Evolutionary conservation across 2,888 invertebrate genomes (phyloP), one percentile per base, ranked within the genome.

Genomic region (Apamea anceps): DNA sequence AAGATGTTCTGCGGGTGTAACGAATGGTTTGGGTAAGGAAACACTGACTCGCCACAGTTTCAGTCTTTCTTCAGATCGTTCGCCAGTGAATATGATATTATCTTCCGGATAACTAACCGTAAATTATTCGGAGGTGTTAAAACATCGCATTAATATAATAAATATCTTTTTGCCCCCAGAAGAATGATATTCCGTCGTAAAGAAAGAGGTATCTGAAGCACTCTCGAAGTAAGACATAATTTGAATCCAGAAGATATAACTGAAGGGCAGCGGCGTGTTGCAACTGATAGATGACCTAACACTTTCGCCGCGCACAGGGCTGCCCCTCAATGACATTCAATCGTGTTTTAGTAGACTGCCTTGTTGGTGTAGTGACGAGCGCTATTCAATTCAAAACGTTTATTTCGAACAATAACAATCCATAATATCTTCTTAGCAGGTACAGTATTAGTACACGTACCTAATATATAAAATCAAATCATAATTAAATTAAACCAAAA

Each of bases 271-370:
- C 71, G 28, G 66, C 45, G 88, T 87, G 86, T 88, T 89, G 89
- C 87, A 81, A 81, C 79, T 89, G 89, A 86, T 81, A 32, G 87
- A 84, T 84, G 84, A 79, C 85, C 84, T 48, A 75, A 84, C 87
- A 84, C 81, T 86, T 71, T 73, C 72, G 54, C 72, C 15, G 57
- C 0, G 7, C 2, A 2, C 37, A 86, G 86, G 86, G 86, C 0
- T 86, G 87, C 0, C 84, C 28, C 75, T 0, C 0, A 6, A 12
- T 10, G 25, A 45, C 6, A 32, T 13, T 12, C 8, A 15, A n/a
- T n/a, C 0, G 62, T 37, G 15, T 10, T 12, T n/a, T 28, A 62
- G 15, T 28, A 57, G 10, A n/a, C 57, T n/a, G 57, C 12, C 10
- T 57, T 3, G 57, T 57, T n/a, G 25, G 57, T 25, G 2, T n/a